Base-by-base conservation (phyloP, 2,797 vertebrate species). In the Furcifer pardalis region DNA sequence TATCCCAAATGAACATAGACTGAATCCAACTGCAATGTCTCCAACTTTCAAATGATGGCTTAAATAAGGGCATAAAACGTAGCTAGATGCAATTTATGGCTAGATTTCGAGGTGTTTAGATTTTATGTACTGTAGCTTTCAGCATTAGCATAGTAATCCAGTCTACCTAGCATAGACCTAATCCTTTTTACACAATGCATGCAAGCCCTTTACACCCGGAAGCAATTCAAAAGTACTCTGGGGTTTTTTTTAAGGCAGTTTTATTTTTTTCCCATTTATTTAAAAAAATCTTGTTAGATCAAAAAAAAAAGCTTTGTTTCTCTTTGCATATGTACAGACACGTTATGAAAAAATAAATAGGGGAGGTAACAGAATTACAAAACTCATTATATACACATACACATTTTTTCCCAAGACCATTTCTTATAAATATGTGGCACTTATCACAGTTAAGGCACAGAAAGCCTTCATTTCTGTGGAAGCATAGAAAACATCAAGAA, bases 301-400 rank as follows among this genome's bases (percentile, higher is more conserved):
- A 6, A 89, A 66, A 84, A 85, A 85, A 10, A 75, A 86, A 80
- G 7, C 30, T 93, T 89, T 76, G 90, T 90, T 89, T 82, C 91
- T 94, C 93, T 91, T 94, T 94, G 95, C 95, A 84, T 92, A 95
- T 91, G 95, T 66, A 86, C 74, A 86, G 44, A 85, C 52, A 56
- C 71, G 42, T 44, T 40, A 56, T 49, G 78, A 44, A 44, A 90
- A 95, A 96, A 96, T 96, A 96, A 96, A 96, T 96, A 95, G 91
- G 44, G 77, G 72, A 69, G 23, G 77, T 91, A 89, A 82, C 91
- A 87, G 91, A 88, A 88, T 80, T 94, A 94, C 85, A 95, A 95
- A 93, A 92, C 90, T 85, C 92, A 77, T 86, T 87, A 95, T 96
- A 95, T 95, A 95, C 93, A 96, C 90, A 95, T 56, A 56, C 49